These are phyloP conservation scores for Desmodus rotundus DNA, from an alignment of 2,113 vertebrate genomes.

Conservation along the genomic window DNA sequence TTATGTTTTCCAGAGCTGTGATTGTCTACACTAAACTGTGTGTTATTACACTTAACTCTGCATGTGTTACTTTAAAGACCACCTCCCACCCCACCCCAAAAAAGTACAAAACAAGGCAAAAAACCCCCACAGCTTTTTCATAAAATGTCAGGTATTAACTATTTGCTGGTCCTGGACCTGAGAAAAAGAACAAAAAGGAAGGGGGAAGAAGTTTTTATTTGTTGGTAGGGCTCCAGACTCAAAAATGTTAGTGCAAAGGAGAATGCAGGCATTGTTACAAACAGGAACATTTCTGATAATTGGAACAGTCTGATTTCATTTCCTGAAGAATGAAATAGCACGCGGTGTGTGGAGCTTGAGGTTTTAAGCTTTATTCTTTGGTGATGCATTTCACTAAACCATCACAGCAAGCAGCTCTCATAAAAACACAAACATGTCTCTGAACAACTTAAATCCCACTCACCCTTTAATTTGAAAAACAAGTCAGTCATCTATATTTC, in stretches of 20 bases:
- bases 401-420: slow-evolving; percentile 11
- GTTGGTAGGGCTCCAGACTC: not conserved
- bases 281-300: not conserved
- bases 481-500: slow-evolving; percentile 49
- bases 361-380: not conserved
- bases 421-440: not conserved
- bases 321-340: not conserved
- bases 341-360: not conserved
- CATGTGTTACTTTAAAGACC: not conserved
- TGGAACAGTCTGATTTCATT: not conserved
- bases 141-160: not conserved
- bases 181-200: not conserved
- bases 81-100: not conserved
- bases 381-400: slow-evolving; percentile 17
- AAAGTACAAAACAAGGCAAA: not conserved
- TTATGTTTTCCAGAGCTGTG: not conserved
- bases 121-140: not conserved
- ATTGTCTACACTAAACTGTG: not conserved
- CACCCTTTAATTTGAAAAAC: slow-evolving; percentile 26
- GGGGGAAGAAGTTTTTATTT: not conserved
- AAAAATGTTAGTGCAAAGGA: not conserved
- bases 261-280: not conserved
- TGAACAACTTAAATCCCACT: not conserved
- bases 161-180: not conserved
- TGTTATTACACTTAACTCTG: not conserved